Percentiles rank a stretch among this genome's conserved stretches.
These are phyloP conservation scores for Axis porcinus DNA, from an alignment of 2,113 vertebrate genomes.

Conservation along the genomic window DNA sequence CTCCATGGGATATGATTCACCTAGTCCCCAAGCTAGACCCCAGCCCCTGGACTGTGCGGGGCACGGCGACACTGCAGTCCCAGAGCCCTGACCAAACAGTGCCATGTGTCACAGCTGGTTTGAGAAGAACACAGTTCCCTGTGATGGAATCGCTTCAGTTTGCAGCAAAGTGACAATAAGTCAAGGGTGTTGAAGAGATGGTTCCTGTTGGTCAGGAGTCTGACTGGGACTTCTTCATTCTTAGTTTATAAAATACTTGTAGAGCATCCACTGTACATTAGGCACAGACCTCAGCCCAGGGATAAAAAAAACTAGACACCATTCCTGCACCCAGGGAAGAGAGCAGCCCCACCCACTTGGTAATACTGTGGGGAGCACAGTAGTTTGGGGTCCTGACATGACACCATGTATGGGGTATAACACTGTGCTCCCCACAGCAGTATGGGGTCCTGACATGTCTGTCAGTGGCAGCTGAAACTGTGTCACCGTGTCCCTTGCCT, in stretches of 20 bases:
- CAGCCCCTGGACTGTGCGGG: not conserved
- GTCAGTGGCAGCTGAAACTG: not conserved
- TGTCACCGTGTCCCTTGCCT: not conserved
- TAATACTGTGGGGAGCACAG: not conserved
- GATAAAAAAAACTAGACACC: not conserved
- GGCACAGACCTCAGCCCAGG: not conserved
- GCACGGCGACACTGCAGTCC: not conserved
- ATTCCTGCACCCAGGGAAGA: not conserved
- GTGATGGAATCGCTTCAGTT: not conserved
- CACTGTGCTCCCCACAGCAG: not conserved
- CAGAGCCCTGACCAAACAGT: not conserved
- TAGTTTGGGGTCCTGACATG: fast-evolving
- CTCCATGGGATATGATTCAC: not conserved
- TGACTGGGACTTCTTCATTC: not conserved
- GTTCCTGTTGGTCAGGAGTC: not conserved
- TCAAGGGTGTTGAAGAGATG: not conserved
- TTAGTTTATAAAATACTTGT: not conserved
- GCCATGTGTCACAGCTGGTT: not conserved
- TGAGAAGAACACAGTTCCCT: not conserved
- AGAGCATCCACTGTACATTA: not conserved
- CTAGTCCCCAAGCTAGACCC: not conserved
- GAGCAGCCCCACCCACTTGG: not conserved
- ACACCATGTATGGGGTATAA: too few relatives aligned
- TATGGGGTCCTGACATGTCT: not conserved
- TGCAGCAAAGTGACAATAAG: not conserved